These are phyloP conservation scores for Cryptotermes secundus DNA, from an alignment of 1,140 invertebrate species.

Conservation along the genomic window DNA sequence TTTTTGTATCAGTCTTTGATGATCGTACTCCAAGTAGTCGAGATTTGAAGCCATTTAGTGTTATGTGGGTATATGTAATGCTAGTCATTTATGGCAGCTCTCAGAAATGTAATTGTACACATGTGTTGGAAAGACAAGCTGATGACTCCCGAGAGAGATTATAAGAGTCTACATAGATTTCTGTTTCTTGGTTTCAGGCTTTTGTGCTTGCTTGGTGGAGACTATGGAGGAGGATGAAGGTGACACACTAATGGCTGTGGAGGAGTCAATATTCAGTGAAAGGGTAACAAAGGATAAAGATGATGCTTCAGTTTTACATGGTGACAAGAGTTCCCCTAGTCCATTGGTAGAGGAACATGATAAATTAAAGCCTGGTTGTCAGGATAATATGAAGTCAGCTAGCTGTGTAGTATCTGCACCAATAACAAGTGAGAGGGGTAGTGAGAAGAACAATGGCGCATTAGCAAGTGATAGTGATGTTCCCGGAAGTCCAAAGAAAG, in stretches of 20 bases:
- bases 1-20: too few species aligned
- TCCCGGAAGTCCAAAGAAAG: constrained; percentile 26
- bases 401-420: background rate
- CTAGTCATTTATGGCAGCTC: too few species aligned
- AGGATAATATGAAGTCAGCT: constrained; percentile 1
- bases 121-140: background rate
- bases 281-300: constrained; percentile 24
- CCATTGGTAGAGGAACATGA: constrained; percentile 29
- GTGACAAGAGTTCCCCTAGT: background rate
- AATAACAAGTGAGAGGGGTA: background rate
- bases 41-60: background rate
- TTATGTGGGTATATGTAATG: background rate
- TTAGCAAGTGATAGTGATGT: constrained; percentile 16
- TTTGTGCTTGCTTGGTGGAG: background rate
- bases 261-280: constrained; percentile 33
- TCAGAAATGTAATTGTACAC: background rate
- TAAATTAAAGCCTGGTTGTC: background rate
- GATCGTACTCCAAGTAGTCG: too few species aligned
- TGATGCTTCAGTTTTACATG: background rate
- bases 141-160: background rate
- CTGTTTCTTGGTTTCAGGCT: background rate
- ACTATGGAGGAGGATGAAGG: constrained; percentile 47
- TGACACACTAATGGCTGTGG: constrained; percentile 35
- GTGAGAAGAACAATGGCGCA: background rate
- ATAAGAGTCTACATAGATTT: background rate